Conservation (phyloP, 1,140 invertebrate genomes). For the Drosophila seguyi region DNA sequence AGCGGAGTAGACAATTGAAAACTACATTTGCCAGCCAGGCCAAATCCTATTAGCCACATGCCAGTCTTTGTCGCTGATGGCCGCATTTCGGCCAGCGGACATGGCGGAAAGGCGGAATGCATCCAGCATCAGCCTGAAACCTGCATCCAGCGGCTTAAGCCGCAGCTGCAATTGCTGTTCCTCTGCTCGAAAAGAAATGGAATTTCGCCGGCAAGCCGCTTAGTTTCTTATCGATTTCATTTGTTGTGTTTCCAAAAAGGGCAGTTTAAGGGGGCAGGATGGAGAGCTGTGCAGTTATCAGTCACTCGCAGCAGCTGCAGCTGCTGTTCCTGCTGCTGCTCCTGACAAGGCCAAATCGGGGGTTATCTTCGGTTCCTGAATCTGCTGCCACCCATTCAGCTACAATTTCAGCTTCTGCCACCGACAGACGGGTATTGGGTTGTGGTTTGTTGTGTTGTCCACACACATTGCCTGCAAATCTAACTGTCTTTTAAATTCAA, state of each 20-base stretch:
- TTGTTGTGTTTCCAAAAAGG: slow-evolving; percentile 30
- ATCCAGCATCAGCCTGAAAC: slow-evolving; percentile 28
- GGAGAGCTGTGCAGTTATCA: slow-evolving; percentile 55
- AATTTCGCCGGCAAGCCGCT: slow-evolving; percentile 71
- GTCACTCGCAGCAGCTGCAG: slow-evolving; percentile 47
- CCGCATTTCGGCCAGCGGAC: slow-evolving; percentile 58
- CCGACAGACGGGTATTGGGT: slow-evolving; percentile 44
- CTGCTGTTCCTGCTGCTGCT: slow-evolving; percentile 15
- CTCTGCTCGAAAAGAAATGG: slow-evolving; percentile 42
- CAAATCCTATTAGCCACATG: slow-evolving; percentile 80
- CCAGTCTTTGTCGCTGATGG: slow-evolving; percentile 54
- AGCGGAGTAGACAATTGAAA: slow-evolving; percentile 69
- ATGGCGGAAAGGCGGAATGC: slow-evolving; percentile 53
- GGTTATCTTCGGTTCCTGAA: slow-evolving; percentile 23
- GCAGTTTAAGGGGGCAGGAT: slow-evolving; percentile 3
- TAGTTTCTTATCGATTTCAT: slow-evolving; percentile 62
- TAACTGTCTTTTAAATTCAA: not conserved
- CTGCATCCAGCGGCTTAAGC: slow-evolving; percentile 45
- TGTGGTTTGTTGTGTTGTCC: slow-evolving; percentile 31
- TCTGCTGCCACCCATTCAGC: slow-evolving; percentile 8
- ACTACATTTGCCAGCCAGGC: slow-evolving; percentile 40
- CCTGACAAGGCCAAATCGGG: slow-evolving; percentile 24
- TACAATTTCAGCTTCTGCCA: slow-evolving; percentile 11
- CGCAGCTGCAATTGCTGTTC: slow-evolving; percentile 31
- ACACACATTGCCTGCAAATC: slow-evolving; percentile 1